Evolutionary conservation across 2,113 vertebrate genomes (phyloP), one percentile per base, ranked within the genome.

Genomic region (Hystrix cristata): DNA sequence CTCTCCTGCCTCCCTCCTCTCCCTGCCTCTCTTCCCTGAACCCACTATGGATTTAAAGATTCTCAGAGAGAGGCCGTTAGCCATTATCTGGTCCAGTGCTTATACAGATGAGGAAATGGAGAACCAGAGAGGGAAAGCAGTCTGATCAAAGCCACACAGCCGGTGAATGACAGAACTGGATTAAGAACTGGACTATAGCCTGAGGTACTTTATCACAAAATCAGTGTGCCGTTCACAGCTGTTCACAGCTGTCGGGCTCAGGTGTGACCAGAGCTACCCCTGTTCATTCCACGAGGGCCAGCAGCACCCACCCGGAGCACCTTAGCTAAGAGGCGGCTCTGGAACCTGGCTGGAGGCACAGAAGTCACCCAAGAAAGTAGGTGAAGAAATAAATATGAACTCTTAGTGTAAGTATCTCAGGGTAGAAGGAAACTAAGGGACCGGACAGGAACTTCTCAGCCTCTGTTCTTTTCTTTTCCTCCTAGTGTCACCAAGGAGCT

Each of bases 331-430:
- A 60, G 59, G 34, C 15, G 48, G n/a, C 34, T 38, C 53, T 59
- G 87, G 71, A 59, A 51, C 51, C 81, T 34, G 65, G 29, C 76
- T 71, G 46, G 85, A 64, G 53, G 65, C 65, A 55, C 8, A 60
- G 53, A 65, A 59, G 51, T 62, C 51, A 80, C 74, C 84, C 14
- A 38, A 60, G 64, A 62, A 76, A 95, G 64, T 64, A 80, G 43
- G 53, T 87, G 59, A 46, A 16, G 87, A 83, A 53, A 59, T 80
- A 62, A 86, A 74, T 67, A 79, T 19, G 59, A 34, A 88, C 88
- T 91, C 55, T 38, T 81, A 86, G 29, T 25, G 21, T 87, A 67
- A 86, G 79, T 79, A 83, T 55, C 90, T 92, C 48, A 78, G 79
- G 62, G 51, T 29, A 72, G 15, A 53, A 76, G 62, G 69, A 48